These are phyloP conservation scores for Phalloptychus januarius DNA, from an alignment of 2,797 vertebrate species.

Conservation along the genomic window DNA sequence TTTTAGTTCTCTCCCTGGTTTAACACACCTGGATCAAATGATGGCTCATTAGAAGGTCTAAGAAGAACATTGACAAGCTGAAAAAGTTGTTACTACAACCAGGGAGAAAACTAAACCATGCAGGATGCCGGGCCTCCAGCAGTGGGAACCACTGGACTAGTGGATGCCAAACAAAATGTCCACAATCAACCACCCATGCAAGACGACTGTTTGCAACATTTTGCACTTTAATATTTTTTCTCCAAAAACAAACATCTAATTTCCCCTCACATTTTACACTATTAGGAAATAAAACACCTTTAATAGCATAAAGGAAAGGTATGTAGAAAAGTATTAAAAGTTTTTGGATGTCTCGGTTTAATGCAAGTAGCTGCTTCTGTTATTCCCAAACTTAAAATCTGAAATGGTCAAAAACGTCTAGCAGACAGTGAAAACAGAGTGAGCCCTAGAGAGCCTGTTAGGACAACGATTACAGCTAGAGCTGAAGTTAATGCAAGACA, in stretches of 20 bases:
- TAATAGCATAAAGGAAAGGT: slow-evolving; percentile 81
- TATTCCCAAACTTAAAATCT: slow-evolving; percentile 69
- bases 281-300: slow-evolving; percentile 81
- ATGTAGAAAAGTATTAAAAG: slow-evolving; percentile 87
- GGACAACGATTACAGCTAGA: slow-evolving; percentile 56
- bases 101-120: too few relatives aligned
- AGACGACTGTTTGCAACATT: slow-evolving; percentile 78
- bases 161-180: not conserved
- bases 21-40: too few relatives aligned
- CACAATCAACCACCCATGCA: slow-evolving; percentile 69
- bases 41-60: too few relatives aligned
- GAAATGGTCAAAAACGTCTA: slow-evolving; percentile 73
- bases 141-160: too few relatives aligned
- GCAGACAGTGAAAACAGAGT: slow-evolving; percentile 71
- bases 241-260: slow-evolving; percentile 84
- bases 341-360: slow-evolving; percentile 78
- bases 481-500: slow-evolving; percentile 55
- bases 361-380: slow-evolving; percentile 78
- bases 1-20: too few relatives aligned
- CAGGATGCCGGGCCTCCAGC: too few relatives aligned
- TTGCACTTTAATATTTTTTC: slow-evolving; percentile 83
- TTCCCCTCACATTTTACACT: slow-evolving; percentile 81
- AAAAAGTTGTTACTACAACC: too few relatives aligned
- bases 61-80: too few relatives aligned
- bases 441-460: slow-evolving; percentile 64